phyloP scores from a whole-genome alignment of 2,888 invertebrate species.

The Aromia moschata region DNA sequence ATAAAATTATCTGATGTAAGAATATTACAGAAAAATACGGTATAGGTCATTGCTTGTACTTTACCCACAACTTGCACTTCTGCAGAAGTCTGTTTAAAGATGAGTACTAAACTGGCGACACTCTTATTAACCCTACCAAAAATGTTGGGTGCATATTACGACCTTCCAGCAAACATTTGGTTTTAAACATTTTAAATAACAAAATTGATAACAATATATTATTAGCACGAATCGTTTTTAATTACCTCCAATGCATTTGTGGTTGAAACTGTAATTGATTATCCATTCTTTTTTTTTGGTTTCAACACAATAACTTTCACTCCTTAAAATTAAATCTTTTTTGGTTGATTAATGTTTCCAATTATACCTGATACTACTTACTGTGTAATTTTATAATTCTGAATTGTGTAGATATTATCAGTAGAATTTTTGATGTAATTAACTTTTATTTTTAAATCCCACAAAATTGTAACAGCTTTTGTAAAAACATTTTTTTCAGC shows the following conservation, averaged over 20 bases:
- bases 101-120: too few relatives aligned
- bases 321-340: slow-evolving; percentile 11
- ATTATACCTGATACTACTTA: slow-evolving; percentile 7
- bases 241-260: slow-evolving; percentile 17
- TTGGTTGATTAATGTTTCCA: slow-evolving; percentile 10
- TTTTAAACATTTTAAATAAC: not conserved
- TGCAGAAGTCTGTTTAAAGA: too few relatives aligned
- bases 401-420: too few relatives aligned
- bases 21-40: too few relatives aligned
- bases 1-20: too few relatives aligned
- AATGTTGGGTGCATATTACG: not conserved
- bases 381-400: not conserved
- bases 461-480: too few relatives aligned
- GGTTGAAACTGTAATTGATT: slow-evolving; percentile 18
- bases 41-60: too few relatives aligned
- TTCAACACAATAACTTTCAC: slow-evolving; percentile 20
- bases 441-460: too few relatives aligned
- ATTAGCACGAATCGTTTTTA: slow-evolving; percentile 17
- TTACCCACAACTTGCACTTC: too few relatives aligned
- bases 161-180: not conserved
- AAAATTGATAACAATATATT: slow-evolving; percentile 9
- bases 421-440: too few relatives aligned
- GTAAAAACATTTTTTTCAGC: too few relatives aligned
- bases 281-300: slow-evolving; percentile 17
- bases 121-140: too few relatives aligned